These are phyloP conservation scores for Talpa occidentalis DNA, from an alignment of 2,113 vertebrate species.

Conservation along the genomic window DNA sequence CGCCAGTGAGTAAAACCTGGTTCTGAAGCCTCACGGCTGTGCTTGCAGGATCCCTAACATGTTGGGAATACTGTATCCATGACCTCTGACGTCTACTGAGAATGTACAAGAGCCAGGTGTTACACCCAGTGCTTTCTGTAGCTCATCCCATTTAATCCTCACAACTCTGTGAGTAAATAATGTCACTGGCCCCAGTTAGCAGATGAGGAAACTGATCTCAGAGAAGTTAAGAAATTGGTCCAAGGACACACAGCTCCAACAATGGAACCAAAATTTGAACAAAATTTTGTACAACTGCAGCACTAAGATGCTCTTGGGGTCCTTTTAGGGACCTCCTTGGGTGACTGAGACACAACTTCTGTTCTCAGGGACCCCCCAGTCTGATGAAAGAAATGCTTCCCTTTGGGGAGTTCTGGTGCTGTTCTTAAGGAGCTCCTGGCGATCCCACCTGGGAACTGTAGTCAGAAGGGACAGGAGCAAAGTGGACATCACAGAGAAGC, in stretches of 20 bases:
- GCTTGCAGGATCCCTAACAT: neutral
- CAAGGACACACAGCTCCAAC: neutral
- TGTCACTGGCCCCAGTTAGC: neutral
- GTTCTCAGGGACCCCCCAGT: neutral
- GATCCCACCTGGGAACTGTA: neutral
- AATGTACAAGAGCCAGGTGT: neutral
- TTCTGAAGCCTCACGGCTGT: neutral
- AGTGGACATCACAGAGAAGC: neutral
- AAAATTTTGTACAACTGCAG: neutral
- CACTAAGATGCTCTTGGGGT: neutral
- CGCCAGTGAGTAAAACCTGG: neutral
- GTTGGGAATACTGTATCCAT: accelerated
- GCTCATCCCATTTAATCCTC: neutral
- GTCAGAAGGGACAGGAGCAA: neutral
- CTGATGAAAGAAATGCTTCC: neutral
- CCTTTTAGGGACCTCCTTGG: neutral
- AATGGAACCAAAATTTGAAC: neutral
- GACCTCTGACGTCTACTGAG: neutral
- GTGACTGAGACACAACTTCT: neutral
- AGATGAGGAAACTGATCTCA: constrained; percentile 15
- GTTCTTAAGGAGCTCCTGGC: neutral
- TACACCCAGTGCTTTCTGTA: neutral
- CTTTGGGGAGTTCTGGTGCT: neutral
- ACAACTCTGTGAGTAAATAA: neutral
- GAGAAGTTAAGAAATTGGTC: neutral